Conservation (phyloP, 1,140 invertebrate species). For the Cyclina sinensis region DNA sequence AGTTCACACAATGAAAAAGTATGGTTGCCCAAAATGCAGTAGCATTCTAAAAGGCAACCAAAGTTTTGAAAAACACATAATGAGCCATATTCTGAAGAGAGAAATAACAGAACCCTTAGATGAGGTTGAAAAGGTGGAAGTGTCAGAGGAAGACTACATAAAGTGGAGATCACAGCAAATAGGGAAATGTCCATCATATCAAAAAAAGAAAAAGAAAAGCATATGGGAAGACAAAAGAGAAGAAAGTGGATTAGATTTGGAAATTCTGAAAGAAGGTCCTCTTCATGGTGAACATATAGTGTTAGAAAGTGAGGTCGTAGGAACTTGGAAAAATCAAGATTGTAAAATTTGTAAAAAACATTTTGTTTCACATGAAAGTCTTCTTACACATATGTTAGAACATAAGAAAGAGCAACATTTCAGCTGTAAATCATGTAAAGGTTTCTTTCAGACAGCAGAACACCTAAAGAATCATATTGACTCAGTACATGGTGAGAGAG, state of each 20-base stretch:
- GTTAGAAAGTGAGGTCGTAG: constrained; percentile 5
- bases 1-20: constrained; percentile 35
- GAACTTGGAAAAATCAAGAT: neutral
- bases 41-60: constrained; percentile 18
- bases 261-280: neutral
- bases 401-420: constrained; percentile 1
- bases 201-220: neutral
- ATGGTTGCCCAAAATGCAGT: constrained; percentile 7
- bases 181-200: neutral
- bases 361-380: constrained; percentile 5
- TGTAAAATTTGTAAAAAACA: constrained; percentile 42
- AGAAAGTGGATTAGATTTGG: neutral
- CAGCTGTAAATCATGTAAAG: constrained; percentile 14
- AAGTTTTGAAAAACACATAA: constrained; percentile 46
- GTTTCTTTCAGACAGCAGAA: neutral
- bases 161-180: neutral
- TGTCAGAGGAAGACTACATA: neutral
- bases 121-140: constrained; percentile 1
- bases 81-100: constrained; percentile 31
- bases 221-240: neutral
- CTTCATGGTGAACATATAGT: neutral
- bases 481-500: neutral
- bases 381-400: constrained; percentile 24
- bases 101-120: constrained; percentile 6
- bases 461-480: constrained; percentile 21